Evolutionary conservation across 2,113 vertebrate species (phyloP).

Genomic region (Glaucidium brasilianum): DNA sequence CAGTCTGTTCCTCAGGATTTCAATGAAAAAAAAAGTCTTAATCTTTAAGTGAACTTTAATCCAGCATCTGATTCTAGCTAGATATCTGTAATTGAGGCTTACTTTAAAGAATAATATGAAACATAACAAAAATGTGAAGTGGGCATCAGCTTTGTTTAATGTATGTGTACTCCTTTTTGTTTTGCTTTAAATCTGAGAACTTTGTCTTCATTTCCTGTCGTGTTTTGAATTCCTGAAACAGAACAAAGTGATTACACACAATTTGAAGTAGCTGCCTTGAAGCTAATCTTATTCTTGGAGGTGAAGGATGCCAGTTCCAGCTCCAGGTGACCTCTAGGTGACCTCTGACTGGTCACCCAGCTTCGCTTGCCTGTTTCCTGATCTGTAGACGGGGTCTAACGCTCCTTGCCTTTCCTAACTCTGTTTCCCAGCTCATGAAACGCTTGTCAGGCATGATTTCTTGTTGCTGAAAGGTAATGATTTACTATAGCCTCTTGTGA

Average conservation of each 20-base stretch:
- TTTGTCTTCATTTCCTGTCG: neutral
- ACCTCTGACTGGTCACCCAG: neutral
- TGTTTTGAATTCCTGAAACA: neutral
- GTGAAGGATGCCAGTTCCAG: neutral
- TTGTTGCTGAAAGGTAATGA: neutral
- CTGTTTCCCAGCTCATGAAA: neutral
- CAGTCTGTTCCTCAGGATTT: neutral
- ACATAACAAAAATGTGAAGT: neutral
- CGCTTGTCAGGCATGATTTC: neutral
- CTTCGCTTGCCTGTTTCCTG: neutral
- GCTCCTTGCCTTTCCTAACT: neutral
- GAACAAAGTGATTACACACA: neutral
- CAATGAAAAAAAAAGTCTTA: neutral
- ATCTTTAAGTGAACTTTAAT: neutral
- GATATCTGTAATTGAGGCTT: neutral
- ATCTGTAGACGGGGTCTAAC: neutral
- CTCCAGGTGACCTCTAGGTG: neutral
- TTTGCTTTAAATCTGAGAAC: neutral
- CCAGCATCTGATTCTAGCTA: neutral
- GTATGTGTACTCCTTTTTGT: neutral
- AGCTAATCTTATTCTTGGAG: neutral
- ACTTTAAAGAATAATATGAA: neutral
- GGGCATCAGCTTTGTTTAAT: neutral
- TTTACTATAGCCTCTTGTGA: neutral
- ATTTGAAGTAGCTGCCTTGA: neutral